Evolutionary conservation across 2,113 vertebrate genomes (phyloP), one percentile per base, ranked within the genome.

Genomic region (Plestiodon gilberti): DNA sequence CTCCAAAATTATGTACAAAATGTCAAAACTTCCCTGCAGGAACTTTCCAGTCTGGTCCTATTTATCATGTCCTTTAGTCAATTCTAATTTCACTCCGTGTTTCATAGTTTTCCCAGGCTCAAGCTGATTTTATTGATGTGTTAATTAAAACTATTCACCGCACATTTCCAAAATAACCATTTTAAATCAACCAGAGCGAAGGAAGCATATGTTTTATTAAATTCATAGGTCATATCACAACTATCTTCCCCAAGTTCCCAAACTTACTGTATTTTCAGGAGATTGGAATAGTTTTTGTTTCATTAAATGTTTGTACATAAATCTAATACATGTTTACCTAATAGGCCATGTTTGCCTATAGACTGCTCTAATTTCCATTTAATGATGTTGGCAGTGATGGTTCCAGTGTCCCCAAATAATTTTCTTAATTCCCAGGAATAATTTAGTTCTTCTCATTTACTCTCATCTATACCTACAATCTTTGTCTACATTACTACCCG

Each of bases 131-230:
- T 93, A 79, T 94, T 94, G 84, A 93, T 83, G 76, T 94, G 89
- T 89, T 94, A 95, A 95, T 95, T 95, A 93, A 94, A 95, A 88
- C 88, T 84, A 93, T 95, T 82, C 71, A 92, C 88, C 40, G 90
- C 78, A 84, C 38, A 0, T 91, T 91, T 92, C 91, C 90, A 89
- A 84, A 86, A 93, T 83, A 93, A 87, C 83, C 70, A 40, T 90
- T 94, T 95, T 94, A 91, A 93, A 93, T 92, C 89, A 93, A 81
- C 76, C 90, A 89, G 70, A 91, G 70, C 88, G 88, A 91, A 93
- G 89, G 61, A 65, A 0, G 85, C 67, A 88, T 93, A 87, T 82
- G 20, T 93, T 86, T 94, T 95, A 94, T 95, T 94, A 95, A 95
- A 87, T 62, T 62, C 89, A 95, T 94, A 93, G 92, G 89, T 94